These are phyloP conservation scores for Coenonympha glycerion DNA, from an alignment of 2,888 invertebrate species.

Conservation along the genomic window DNA sequence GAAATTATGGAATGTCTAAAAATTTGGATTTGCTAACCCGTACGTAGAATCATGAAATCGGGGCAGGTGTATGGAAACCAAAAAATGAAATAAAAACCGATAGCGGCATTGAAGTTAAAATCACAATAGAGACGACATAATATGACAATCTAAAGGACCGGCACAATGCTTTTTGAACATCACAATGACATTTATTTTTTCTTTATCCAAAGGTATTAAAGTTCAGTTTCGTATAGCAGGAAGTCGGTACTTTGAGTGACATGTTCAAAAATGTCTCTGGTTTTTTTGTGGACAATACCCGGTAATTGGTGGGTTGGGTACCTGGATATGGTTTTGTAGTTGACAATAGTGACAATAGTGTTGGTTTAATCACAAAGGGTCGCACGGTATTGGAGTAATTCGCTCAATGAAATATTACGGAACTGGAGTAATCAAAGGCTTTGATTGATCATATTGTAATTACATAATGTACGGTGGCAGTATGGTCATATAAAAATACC, in stretches of 20 bases:
- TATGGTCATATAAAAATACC: neutral
- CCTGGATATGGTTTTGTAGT: conserved; percentile 69
- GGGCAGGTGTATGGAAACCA: conserved; percentile 62
- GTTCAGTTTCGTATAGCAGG: conserved; percentile 33
- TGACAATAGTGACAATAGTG: conserved; percentile 37
- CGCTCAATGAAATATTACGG: conserved; percentile 48
- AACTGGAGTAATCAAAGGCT: conserved; percentile 27
- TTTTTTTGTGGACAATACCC: conserved; percentile 66
- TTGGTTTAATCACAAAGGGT: conserved; percentile 48
- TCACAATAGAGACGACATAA: conserved; percentile 72
- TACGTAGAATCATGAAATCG: conserved; percentile 11
- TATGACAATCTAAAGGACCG: conserved; percentile 72
- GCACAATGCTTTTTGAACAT: conserved; percentile 61
- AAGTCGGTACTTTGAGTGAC: conserved; percentile 54
- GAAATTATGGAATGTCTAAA: neutral
- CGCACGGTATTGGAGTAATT: conserved; percentile 59
- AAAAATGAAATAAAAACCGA: conserved; percentile 51
- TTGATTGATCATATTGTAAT: conserved; percentile 13
- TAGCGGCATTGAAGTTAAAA: conserved; percentile 60
- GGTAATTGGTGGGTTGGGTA: conserved; percentile 76
- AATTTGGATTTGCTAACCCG: neutral
- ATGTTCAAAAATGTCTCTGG: conserved; percentile 72
- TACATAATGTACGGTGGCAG: neutral
- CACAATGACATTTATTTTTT: conserved; percentile 32
- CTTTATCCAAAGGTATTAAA: conserved; percentile 27